Percentiles rank a stretch among this genome's conserved stretches.
Conservation (phyloP, 2,797 vertebrate species). For the Channa striata region DNA sequence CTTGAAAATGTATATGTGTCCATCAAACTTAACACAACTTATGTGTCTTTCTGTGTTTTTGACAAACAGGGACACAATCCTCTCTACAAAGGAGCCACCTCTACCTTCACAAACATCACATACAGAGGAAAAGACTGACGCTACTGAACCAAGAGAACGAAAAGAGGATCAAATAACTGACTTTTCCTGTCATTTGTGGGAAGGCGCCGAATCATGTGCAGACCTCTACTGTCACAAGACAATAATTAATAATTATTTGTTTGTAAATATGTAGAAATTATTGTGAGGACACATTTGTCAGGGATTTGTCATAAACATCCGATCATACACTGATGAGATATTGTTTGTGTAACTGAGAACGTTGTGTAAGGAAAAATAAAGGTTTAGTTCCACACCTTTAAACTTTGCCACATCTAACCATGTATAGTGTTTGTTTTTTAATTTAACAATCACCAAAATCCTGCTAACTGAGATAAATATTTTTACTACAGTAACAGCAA, state of each 20-base stretch:
- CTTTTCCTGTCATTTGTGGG: conserved; percentile 53
- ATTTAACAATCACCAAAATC: background rate
- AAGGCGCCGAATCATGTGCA: conserved; percentile 76
- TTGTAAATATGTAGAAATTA: conserved; percentile 84
- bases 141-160: conserved; percentile 52
- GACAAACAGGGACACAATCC: conserved; percentile 92
- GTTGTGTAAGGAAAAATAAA: conserved; percentile 40
- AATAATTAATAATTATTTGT: conserved; percentile 68
- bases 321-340: conserved; percentile 30
- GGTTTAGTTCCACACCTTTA: conserved; percentile 15
- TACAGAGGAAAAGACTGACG: conserved; percentile 89
- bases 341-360: conserved; percentile 41
- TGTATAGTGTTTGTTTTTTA: background rate
- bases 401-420: too few relatives aligned
- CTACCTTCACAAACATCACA: conserved; percentile 97
- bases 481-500: background rate
- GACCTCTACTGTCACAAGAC: conserved; percentile 79
- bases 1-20: background rate
- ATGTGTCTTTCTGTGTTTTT: conserved; percentile 25
- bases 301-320: conserved; percentile 52
- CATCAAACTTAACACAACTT: conserved; percentile 11
- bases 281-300: conserved; percentile 60
- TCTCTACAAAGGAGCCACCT: conserved; percentile 94
- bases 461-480: too few relatives aligned
- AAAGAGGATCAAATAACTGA: conserved; percentile 41